Base-by-base conservation (phyloP, 2,888 invertebrate species). In the Lamellibrachia satsuma region DNA sequence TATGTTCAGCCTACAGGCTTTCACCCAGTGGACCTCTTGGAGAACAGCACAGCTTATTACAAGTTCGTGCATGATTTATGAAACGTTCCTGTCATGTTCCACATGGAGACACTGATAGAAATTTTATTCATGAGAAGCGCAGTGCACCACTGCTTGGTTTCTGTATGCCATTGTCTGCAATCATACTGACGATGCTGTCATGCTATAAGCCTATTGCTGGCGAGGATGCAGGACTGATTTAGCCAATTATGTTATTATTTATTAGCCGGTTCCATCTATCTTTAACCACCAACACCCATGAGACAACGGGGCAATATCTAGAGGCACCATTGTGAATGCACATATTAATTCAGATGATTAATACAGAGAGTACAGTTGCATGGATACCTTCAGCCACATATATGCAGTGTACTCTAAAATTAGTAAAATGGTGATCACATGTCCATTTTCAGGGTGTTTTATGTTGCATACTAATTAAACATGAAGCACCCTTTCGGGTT, bases 81-180 rank as follows among this genome's bases (percentile, higher is more conserved):
- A 75, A 75, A 75, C n/a, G 15, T 75, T 75, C 22, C 75, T n/a
- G 75, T 75, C 22, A 6, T 6, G 75, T 75, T 75, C 75, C 75
- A 75, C 75, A 22, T 75, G 75, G 75, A 75, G 22, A 22, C 75
- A 22, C 22, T 75, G 2, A 75, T 75, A 75, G 75, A 22, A 11
- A 11, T 75, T 75, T 75, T 75, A 75, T 75, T 75, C 75, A 75
- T 75, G 75, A 75, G 75, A 22, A n/a, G 75, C n/a, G 75, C 75
- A 0, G 75, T 15, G 75, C 75, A 75, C 75, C n/a, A 75, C 22
- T 39, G 9, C 9, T 22, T 22, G 6, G 22, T 75, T 75, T 75
- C 75, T 75, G 6, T 4, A n/a, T n/a, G n/a, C 75, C 75, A 75
- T 75, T 75, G 75, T 75, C 22, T 22, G 15, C 22, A 22, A n/a